These are phyloP conservation scores for Phaethon lepturus DNA, from an alignment of 2,113 vertebrate species.

Conservation along the genomic window DNA sequence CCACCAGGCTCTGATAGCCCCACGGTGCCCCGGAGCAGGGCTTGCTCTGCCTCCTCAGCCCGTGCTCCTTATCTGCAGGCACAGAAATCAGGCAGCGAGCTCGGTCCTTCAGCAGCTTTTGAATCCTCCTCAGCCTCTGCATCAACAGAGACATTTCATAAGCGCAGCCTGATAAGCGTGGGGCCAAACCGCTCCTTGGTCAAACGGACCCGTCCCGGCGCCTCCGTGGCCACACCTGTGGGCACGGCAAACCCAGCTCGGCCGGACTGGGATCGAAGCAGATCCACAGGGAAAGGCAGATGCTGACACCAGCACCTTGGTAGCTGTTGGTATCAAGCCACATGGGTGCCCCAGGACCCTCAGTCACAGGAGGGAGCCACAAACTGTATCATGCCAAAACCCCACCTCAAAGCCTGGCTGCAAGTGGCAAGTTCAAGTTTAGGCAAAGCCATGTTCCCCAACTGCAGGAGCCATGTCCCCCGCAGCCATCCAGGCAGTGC, in stretches of 20 bases:
- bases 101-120: background rate
- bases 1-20: accelerated
- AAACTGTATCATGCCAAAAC: background rate
- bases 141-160: background rate
- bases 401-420: background rate
- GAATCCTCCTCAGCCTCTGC: background rate
- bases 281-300: background rate
- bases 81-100: background rate
- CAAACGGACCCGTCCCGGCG: accelerated
- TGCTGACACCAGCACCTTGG: background rate
- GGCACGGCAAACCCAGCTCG: background rate
- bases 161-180: background rate
- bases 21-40: accelerated
- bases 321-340: background rate
- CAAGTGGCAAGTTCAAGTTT: background rate
- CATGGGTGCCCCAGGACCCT: accelerated
- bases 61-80: background rate
- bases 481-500: background rate
- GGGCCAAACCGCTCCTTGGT: background rate
- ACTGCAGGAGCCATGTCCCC: accelerated
- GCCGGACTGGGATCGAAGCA: accelerated
- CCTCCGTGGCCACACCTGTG: accelerated
- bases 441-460: background rate
- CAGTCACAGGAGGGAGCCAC: background rate
- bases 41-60: background rate